Evolutionary conservation across 2,113 vertebrate genomes (phyloP).

Genomic region (Hippoglossus stenolepis): DNA sequence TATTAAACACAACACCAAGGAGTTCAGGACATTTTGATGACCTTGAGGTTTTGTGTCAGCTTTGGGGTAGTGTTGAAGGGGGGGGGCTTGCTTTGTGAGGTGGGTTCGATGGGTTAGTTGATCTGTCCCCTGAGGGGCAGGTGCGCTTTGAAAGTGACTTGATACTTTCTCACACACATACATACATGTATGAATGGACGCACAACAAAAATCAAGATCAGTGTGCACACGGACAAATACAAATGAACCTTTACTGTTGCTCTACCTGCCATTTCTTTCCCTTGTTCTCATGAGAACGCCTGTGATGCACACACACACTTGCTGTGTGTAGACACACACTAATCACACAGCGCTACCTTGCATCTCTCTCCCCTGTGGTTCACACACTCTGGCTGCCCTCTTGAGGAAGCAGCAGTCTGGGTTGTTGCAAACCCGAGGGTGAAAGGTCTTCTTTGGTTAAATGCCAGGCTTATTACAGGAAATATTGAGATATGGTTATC

Average conservation of each 20-base stretch:
- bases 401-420: slow-evolving; percentile 55
- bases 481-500: slow-evolving; percentile 66
- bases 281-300: slow-evolving; percentile 1
- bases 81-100: not conserved
- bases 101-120: slow-evolving; percentile 15
- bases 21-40: slow-evolving; percentile 9
- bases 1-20: slow-evolving; percentile 37
- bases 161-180: not conserved
- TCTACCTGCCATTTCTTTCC: not conserved
- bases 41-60: not conserved
- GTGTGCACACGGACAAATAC: not conserved
- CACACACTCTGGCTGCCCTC: slow-evolving; percentile 45
- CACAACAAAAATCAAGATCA: too few species aligned
- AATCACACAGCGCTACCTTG: slow-evolving; percentile 12
- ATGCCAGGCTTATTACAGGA: slow-evolving; percentile 71
- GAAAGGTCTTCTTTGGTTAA: slow-evolving; percentile 69
- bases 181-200: not conserved
- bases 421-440: slow-evolving; percentile 37
- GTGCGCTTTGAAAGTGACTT: slow-evolving; percentile 28
- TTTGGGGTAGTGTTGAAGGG: slow-evolving; percentile 22
- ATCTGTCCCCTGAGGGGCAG: slow-evolving; percentile 45
- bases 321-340: slow-evolving; percentile 8
- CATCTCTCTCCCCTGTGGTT: slow-evolving; percentile 31
- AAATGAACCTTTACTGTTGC: not conserved
- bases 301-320: not conserved